A percentile compares a stretch with the other conserved stretches of the same genome.
phyloP scores from a whole-genome alignment of 2,888 invertebrate genomes.

The Limnephilus auricula region DNA sequence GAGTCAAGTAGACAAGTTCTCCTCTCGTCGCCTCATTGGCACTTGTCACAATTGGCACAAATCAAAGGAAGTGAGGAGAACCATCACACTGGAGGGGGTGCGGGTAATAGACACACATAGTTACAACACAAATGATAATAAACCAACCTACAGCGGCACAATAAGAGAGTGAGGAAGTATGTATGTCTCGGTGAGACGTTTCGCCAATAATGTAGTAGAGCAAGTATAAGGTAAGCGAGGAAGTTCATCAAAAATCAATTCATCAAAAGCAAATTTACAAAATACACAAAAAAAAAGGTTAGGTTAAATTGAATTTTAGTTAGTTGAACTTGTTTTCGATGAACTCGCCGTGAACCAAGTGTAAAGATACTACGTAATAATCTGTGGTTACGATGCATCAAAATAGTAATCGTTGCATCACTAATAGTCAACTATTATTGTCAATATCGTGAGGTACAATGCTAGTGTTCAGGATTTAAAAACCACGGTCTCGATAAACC shows the following conservation, averaged over 20 bases:
- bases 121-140: background rate
- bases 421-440: background rate
- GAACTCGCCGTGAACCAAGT: too few species aligned
- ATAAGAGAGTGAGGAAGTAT: background rate
- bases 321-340: too few species aligned
- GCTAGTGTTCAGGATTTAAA: background rate
- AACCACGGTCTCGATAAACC: slow-evolving; percentile 55
- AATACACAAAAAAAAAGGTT: too few species aligned
- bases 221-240: too few species aligned
- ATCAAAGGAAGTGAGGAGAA: background rate
- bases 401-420: background rate
- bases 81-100: too few species aligned
- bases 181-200: background rate
- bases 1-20: background rate
- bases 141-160: background rate
- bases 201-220: too few species aligned
- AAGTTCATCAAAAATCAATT: too few species aligned
- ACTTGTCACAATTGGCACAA: background rate
- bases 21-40: background rate
- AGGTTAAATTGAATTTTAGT: too few species aligned
- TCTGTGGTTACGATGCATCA: background rate
- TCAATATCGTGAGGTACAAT: background rate
- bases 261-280: too few species aligned
- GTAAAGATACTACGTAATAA: too few species aligned
- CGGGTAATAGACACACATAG: background rate